phyloP scores from a whole-genome alignment of 2,113 vertebrate species.

The Platysteira castanea region DNA sequence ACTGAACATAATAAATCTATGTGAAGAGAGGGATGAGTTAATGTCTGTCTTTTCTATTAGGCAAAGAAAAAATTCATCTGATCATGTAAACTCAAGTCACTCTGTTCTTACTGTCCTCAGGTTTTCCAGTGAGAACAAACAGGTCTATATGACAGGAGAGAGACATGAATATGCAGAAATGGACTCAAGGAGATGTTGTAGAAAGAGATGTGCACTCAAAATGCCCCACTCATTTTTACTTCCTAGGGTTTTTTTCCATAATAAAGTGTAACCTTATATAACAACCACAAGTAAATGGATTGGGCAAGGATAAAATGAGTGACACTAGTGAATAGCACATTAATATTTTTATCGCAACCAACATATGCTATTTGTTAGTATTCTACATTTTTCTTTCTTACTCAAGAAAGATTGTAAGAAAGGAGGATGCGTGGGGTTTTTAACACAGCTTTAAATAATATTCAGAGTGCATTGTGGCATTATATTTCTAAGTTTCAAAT shows the following conservation, averaged over 20 bases:
- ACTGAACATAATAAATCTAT: slow-evolving; percentile 49
- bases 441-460: background rate
- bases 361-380: background rate
- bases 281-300: background rate
- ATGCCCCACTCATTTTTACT: background rate
- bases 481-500: background rate
- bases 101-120: background rate
- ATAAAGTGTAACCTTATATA: background rate
- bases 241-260: background rate
- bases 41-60: slow-evolving; percentile 49
- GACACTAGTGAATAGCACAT: background rate
- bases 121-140: background rate
- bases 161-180: background rate
- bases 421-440: background rate
- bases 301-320: background rate
- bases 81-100: slow-evolving; percentile 11
- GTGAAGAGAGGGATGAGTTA: slow-evolving; percentile 44
- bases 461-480: background rate
- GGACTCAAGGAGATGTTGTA: background rate
- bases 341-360: background rate
- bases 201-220: background rate
- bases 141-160: background rate
- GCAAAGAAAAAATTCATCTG: background rate
- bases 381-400: background rate
- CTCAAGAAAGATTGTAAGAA: background rate